A percentile compares a stretch with the other conserved stretches of the same genome.
Conservation (phyloP, 2,888 invertebrate species). For the Apamea epomidion region DNA sequence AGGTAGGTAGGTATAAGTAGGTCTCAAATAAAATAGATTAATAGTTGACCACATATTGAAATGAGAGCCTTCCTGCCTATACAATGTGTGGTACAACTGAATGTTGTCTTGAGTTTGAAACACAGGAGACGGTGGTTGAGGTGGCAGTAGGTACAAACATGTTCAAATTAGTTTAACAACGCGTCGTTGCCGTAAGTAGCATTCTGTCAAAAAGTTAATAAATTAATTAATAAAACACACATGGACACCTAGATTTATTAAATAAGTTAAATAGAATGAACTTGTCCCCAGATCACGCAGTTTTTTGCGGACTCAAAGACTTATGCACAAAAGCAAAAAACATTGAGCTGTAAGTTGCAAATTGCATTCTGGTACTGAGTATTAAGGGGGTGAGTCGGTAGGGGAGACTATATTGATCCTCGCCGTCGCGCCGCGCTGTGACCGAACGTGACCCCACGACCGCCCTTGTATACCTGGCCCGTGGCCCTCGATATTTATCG, state of each 20-base stretch:
- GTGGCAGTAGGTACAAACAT: constrained; percentile 9
- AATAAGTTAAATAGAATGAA: neutral
- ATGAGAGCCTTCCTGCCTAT: neutral
- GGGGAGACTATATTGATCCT: constrained; percentile 83
- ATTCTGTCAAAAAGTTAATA: neutral
- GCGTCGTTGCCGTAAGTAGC: neutral
- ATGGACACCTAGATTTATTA: neutral
- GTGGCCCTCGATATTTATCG: constrained; percentile 45
- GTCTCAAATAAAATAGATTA: neutral
- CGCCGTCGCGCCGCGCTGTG: constrained; percentile 86
- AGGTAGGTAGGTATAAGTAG: neutral
- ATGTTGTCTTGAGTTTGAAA: neutral
- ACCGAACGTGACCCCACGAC: constrained; percentile 87
- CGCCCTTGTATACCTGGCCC: constrained; percentile 77
- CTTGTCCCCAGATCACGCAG: neutral
- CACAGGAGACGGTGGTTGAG: neutral
- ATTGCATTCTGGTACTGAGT: constrained; percentile 76
- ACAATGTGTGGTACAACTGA: neutral
- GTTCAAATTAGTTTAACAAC: constrained; percentile 11
- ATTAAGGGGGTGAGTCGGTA: constrained; percentile 71
- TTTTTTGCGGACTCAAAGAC: neutral
- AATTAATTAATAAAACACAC: neutral
- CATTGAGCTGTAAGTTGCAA: constrained; percentile 71
- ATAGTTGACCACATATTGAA: neutral
- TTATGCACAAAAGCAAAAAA: constrained; percentile 49